Evolutionary conservation across 2,888 invertebrate species (phyloP).

Genomic region (Crossocerus cetratus): DNA sequence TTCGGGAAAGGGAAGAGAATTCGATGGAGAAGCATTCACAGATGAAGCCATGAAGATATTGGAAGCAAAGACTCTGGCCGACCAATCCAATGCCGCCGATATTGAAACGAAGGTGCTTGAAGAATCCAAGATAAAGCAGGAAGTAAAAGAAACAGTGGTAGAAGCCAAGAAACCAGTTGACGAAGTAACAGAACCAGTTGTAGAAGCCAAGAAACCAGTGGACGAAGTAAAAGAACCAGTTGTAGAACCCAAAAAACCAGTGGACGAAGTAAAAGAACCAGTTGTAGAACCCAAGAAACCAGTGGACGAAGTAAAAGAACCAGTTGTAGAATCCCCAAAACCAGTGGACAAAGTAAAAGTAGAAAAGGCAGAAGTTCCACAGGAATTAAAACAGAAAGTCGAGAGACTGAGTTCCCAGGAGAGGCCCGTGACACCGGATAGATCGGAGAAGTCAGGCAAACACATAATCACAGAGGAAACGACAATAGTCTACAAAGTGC

Average conservation of each 20-base stretch:
- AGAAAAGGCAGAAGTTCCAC: neutral
- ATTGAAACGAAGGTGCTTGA: neutral
- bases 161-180: neutral
- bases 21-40: neutral
- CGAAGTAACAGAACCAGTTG: neutral
- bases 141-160: neutral
- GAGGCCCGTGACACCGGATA: neutral
- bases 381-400: neutral
- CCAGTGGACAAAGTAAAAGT: neutral
- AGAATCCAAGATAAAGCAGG: neutral
- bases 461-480: conserved; percentile 49
- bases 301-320: too few relatives aligned
- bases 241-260: conserved; percentile 1
- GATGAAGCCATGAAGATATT: neutral
- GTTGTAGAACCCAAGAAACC: neutral
- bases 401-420: neutral
- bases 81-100: neutral
- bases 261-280: too few relatives aligned
- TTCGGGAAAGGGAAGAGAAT: conserved; percentile 1
- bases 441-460: conserved; percentile 20
- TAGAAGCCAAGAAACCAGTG: neutral
- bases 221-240: neutral
- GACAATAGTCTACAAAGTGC: conserved; percentile 52
- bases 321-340: neutral
- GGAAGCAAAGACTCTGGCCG: neutral